phyloP scores from a whole-genome alignment of 1,140 invertebrate genomes.

The Bombus polaris region DNA sequence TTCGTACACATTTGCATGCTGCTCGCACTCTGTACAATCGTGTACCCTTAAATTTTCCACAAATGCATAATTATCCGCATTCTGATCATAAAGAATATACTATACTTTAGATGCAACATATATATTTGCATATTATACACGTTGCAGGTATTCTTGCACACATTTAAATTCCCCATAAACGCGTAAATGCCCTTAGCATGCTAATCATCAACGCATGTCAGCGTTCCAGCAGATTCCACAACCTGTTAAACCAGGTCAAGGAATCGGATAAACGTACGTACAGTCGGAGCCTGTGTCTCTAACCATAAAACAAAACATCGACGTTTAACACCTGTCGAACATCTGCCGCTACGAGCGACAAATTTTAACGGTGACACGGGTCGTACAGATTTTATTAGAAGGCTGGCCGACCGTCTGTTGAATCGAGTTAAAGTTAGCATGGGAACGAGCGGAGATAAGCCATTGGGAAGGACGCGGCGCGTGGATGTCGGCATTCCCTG shows the following conservation, averaged over 20 bases:
- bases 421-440: constrained; percentile 7
- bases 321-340: neutral
- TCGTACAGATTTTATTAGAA: neutral
- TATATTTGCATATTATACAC: too few relatives aligned
- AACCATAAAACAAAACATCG: neutral
- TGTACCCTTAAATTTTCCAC: too few relatives aligned
- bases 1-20: too few relatives aligned
- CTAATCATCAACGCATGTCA: neutral
- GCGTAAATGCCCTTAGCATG: neutral
- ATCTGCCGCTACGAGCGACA: neutral
- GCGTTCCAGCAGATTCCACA: neutral
- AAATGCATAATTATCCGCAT: too few relatives aligned
- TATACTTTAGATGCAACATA: too few relatives aligned
- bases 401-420: neutral
- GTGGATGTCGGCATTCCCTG: neutral
- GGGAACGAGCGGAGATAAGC: neutral
- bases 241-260: neutral
- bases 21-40: too few relatives aligned
- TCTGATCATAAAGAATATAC: too few relatives aligned
- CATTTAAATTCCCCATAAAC: neutral
- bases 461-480: neutral
- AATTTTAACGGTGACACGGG: neutral
- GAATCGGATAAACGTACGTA: neutral
- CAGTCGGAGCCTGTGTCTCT: neutral
- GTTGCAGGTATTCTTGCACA: too few relatives aligned